Evolutionary conservation across 2,888 invertebrate genomes (phyloP).

Genomic region (Drosophila subsilvestris): DNA sequence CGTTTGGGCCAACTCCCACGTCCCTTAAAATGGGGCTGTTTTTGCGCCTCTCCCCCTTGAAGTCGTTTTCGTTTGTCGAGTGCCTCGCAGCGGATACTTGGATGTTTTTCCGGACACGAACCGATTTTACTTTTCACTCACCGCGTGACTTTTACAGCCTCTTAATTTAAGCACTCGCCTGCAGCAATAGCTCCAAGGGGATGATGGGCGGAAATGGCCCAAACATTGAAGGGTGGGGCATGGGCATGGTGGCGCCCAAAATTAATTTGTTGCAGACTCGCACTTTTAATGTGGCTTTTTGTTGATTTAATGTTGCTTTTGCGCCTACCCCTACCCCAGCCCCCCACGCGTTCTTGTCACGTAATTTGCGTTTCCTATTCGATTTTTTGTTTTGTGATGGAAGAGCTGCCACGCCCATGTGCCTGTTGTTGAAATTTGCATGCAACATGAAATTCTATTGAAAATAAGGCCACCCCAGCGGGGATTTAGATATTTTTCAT

Average conservation of each 20-base stretch:
- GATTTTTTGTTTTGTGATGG: slow-evolving; percentile 51
- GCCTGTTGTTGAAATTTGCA: slow-evolving; percentile 55
- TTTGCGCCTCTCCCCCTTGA: slow-evolving; percentile 6
- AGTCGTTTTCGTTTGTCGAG: slow-evolving; percentile 1
- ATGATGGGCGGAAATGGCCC: slow-evolving; percentile 12
- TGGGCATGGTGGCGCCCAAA: slow-evolving; percentile 46
- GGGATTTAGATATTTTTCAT: slow-evolving; percentile 42
- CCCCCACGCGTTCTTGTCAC: slow-evolving; percentile 67
- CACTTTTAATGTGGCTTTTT: slow-evolving; percentile 74
- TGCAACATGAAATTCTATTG: slow-evolving; percentile 73
- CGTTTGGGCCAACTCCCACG: not conserved
- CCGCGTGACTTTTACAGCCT: slow-evolving; percentile 80
- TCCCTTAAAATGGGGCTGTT: slow-evolving; percentile 38
- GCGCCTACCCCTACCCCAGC: slow-evolving; percentile 49
- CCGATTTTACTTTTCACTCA: slow-evolving; percentile 73
- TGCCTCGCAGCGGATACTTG: slow-evolving; percentile 39
- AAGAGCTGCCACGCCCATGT: slow-evolving; percentile 41
- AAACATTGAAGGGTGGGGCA: not conserved
- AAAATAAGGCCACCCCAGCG: slow-evolving; percentile 43
- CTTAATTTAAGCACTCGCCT: slow-evolving; percentile 72
- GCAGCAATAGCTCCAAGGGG: slow-evolving; percentile 46
- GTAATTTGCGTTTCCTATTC: slow-evolving; percentile 79
- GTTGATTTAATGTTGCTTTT: slow-evolving; percentile 54
- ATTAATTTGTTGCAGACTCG: slow-evolving; percentile 79
- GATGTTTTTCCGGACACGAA: slow-evolving; percentile 16